Percentiles rank a stretch among this genome's conserved stretches.
phyloP scores from a whole-genome alignment of 1,140 invertebrate genomes.

The Neuroterus valhalla region DNA sequence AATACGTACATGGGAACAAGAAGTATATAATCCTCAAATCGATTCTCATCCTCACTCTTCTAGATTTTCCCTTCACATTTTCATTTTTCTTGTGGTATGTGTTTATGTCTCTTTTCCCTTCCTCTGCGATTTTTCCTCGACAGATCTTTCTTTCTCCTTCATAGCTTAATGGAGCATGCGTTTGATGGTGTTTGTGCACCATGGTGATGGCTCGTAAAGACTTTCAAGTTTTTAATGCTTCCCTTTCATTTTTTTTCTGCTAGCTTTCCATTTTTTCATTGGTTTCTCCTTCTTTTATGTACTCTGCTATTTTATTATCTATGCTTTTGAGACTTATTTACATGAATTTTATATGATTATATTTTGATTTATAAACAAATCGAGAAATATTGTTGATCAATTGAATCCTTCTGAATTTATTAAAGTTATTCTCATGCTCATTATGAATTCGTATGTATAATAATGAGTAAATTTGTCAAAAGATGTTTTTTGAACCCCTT shows the following conservation, averaged over 20 bases:
- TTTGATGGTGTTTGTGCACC: slow-evolving; percentile 10
- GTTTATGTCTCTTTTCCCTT: not conserved
- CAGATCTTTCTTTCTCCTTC: not conserved
- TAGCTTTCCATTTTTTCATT: not conserved
- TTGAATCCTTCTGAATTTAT: no score
- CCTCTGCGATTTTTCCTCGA: slow-evolving; percentile 4
- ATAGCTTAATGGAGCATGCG: slow-evolving; percentile 23
- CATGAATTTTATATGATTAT: no score
- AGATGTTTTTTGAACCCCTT: no score
- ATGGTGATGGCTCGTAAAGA: slow-evolving; percentile 18
- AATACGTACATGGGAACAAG: not conserved
- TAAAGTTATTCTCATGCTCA: no score
- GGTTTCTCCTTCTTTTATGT: not conserved
- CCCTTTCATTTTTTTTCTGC: not conserved
- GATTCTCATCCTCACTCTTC: not conserved
- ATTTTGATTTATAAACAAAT: no score
- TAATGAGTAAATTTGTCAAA: no score
- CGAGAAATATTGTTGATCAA: no score
- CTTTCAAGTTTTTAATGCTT: not conserved
- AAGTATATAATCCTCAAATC: not conserved
- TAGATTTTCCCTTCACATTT: not conserved
- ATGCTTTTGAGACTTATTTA: no score
- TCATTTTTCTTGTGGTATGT: not conserved
- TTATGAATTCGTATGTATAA: no score
- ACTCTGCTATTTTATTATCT: no score